Conservation (phyloP, 2,113 vertebrate genomes). For the Zapus hudsonius region DNA sequence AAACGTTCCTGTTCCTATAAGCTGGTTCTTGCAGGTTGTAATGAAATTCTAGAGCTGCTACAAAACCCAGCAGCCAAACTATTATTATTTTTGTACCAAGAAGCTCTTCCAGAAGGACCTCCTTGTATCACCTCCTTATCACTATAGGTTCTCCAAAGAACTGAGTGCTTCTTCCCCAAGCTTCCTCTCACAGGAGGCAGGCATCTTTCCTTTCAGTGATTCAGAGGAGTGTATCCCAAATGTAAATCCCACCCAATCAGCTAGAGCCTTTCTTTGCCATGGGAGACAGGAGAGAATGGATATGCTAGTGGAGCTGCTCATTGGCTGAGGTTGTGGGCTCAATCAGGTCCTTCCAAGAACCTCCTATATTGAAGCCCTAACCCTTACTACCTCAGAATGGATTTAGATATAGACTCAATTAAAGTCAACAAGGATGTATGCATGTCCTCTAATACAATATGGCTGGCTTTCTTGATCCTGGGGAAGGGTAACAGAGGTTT, state of each 20-base stretch:
- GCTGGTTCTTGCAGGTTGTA: neutral
- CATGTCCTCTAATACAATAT: neutral
- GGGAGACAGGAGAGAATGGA: neutral
- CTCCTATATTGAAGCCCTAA: neutral
- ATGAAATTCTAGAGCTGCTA: neutral
- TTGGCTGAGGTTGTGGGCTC: neutral
- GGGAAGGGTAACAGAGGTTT: neutral
- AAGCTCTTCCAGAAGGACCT: neutral
- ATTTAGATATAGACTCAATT: neutral
- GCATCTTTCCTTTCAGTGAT: neutral
- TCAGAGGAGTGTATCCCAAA: neutral
- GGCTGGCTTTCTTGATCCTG: neutral
- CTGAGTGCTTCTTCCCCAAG: neutral
- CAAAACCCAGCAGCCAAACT: neutral
- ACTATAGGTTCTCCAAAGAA: neutral
- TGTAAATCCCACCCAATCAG: neutral
- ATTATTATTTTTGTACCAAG: neutral
- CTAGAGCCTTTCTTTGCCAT: neutral
- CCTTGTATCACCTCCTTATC: neutral
- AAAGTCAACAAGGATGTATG: neutral
- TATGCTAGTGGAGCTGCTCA: neutral
- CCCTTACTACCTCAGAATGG: neutral
- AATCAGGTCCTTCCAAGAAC: neutral
- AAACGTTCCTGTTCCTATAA: neutral
- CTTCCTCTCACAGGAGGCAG: neutral